Conservation (phyloP, 2,888 invertebrate species). For the Dilophus febrilis region DNA sequence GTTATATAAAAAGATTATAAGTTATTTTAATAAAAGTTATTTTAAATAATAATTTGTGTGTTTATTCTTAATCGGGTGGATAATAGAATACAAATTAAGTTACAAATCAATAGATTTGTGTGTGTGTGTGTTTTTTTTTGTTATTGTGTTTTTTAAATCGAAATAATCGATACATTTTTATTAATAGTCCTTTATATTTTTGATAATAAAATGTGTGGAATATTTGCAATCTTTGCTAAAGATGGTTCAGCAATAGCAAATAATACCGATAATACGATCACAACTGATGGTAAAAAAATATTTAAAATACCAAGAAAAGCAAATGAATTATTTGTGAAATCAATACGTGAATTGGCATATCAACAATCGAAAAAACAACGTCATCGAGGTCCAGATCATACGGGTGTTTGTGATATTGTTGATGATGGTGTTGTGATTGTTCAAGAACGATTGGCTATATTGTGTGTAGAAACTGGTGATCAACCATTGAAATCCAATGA, state of each 20-base stretch:
- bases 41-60: no score
- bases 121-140: no score
- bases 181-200: no score
- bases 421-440: conserved; percentile 24
- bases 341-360: conserved; percentile 22
- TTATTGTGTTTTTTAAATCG: no score
- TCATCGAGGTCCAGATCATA: conserved; percentile 28
- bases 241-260: conserved; percentile 16
- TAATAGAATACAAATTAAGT: no score
- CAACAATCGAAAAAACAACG: conserved; percentile 25
- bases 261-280: no score
- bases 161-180: no score
- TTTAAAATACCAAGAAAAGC: conserved; percentile 15
- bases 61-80: no score
- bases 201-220: conserved; percentile 29
- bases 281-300: no score
- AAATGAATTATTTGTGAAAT: conserved; percentile 7
- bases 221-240: conserved; percentile 27
- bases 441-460: conserved; percentile 24
- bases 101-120: no score
- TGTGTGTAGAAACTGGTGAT: conserved; percentile 24
- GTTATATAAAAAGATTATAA: no score
- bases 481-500: conserved; percentile 24
- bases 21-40: no score
- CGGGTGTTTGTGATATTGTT: conserved; percentile 20